Evolutionary conservation across 2,888 invertebrate genomes (phyloP), one percentile per base, ranked within the genome.

Genomic region (Dorcus parallelipipedus): DNA sequence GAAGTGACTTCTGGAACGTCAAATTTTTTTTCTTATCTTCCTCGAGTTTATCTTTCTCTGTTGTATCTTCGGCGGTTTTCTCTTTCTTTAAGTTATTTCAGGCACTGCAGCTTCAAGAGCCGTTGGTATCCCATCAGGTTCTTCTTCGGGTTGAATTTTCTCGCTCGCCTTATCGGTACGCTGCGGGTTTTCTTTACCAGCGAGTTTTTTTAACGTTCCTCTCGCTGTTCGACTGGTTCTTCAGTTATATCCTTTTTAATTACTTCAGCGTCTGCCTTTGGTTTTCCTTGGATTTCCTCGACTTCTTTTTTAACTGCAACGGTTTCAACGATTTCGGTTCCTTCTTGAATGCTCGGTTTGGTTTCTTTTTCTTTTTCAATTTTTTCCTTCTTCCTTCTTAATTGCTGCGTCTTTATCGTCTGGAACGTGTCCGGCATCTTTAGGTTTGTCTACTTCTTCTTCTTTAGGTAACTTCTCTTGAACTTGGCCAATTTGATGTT

Each of bases 261-360:
- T 48, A 59, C 52, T 47, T 47, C 20, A 20, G 3, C 47, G 10
- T n/a, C 3, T 14, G 20, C 14, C n/a, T 14, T 23, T 17, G 47
- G 17, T 17, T 4, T 17, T 38, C 5, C 65, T 20, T 56, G 54
- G 2, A 40, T 9, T 17, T 53, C 54, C 6, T 56, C 20, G 39
- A 65, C 26, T 57, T 65, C 62, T 4, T 54, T 43, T 7, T 52
- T 61, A 55, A 64, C 54, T 41, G 62, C 61, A 49, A 58, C 59
- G 50, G 49, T 64, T 41, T 63, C 61, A 49, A 58, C 59, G 50
- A 49, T 64, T 60, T 62, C 65, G 38, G 41, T 49, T 49, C 60
- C 52, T 14, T 47, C 47, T 45, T 3, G 10, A n/a, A 14, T 17
- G 9, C 9, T 17, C 7, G 47, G 10, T 14, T 9, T 14, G 9